A percentile compares a stretch with the other conserved stretches of the same genome.
phyloP scores from a whole-genome alignment of 2,797 vertebrate species.

The Spheniscus humboldti region DNA sequence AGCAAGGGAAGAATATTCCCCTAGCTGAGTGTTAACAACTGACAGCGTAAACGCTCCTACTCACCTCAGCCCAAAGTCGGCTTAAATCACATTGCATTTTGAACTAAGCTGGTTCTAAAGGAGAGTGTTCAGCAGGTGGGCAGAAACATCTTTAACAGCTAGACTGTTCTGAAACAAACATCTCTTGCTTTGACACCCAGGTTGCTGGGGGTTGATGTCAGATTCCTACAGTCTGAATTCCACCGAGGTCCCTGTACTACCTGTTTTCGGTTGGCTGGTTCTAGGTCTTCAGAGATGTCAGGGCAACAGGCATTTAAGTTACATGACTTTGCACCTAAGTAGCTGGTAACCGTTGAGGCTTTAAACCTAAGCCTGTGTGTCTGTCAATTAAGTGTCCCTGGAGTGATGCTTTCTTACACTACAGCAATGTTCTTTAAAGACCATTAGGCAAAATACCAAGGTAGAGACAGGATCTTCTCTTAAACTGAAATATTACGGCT shows the following conservation, averaged over 20 bases:
- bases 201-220: background rate
- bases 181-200: background rate
- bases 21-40: background rate
- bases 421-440: background rate
- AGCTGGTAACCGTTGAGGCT: background rate
- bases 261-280: background rate
- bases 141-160: background rate
- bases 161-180: background rate
- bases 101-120: background rate
- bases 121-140: background rate
- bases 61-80: background rate
- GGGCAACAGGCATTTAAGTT: background rate
- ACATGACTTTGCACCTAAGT: background rate
- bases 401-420: background rate
- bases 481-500: background rate
- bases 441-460: background rate
- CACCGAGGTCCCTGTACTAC: background rate
- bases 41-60: background rate
- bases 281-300: background rate
- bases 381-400: background rate
- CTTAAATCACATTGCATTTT: background rate
- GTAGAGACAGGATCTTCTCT: background rate
- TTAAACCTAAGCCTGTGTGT: background rate
- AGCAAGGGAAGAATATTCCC: background rate
- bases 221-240: background rate